Conservation (phyloP, 2,113 vertebrate species). For the Pedetes capensis region DNA sequence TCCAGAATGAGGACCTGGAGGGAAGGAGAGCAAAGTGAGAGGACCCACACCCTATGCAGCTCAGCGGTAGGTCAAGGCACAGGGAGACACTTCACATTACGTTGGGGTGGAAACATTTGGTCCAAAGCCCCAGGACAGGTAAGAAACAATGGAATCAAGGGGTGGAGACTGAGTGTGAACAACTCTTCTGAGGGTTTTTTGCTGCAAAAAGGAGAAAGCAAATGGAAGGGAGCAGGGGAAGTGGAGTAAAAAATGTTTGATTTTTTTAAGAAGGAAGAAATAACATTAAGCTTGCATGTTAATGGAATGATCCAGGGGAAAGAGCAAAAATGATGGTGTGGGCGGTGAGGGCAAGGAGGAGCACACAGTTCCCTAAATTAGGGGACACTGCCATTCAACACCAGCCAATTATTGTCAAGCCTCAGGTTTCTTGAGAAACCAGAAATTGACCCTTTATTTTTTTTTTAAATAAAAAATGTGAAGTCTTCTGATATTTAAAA, state of each 20-base stretch:
- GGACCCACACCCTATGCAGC: too few relatives aligned
- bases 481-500: constrained; percentile 36
- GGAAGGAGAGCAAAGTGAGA: not conserved
- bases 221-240: not conserved
- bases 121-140: not conserved
- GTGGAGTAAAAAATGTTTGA: not conserved
- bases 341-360: not conserved
- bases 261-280: not conserved
- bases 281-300: not conserved
- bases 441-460: not conserved
- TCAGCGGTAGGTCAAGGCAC: too few relatives aligned
- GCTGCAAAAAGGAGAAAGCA: not conserved
- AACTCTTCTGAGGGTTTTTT: not conserved
- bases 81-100: not conserved
- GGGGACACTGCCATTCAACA: not conserved
- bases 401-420: not conserved
- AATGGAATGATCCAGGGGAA: not conserved
- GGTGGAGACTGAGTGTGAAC: not conserved
- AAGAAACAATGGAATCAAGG: not conserved
- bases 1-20: not conserved
- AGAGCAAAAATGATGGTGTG: not conserved
- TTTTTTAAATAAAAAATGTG: not conserved
- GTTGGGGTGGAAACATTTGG: not conserved
- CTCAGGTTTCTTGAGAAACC: constrained; percentile 10
- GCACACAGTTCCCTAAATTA: not conserved